phyloP scores from a whole-genome alignment of 2,113 vertebrate species.

The Tympanuchus pallidicinctus region DNA sequence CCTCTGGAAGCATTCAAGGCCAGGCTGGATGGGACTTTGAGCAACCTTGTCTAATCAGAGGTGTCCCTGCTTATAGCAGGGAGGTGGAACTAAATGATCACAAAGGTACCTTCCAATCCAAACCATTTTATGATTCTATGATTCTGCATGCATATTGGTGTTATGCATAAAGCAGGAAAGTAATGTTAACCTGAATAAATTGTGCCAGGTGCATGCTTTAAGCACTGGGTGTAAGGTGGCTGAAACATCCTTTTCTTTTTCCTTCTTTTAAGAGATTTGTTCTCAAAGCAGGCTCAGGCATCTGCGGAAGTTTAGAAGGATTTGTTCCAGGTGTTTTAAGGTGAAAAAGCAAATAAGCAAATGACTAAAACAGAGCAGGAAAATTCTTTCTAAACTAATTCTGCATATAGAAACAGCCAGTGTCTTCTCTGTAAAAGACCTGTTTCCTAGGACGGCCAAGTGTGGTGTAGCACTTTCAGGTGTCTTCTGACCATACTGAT shows the following conservation, averaged over 20 bases:
- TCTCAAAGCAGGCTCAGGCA: background rate
- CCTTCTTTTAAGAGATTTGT: background rate
- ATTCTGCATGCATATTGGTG: background rate
- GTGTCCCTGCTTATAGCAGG: too few species aligned
- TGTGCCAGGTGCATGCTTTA: background rate
- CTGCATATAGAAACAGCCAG: background rate
- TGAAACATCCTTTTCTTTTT: background rate
- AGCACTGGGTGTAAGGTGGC: background rate
- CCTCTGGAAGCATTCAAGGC: too few species aligned
- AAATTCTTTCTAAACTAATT: background rate
- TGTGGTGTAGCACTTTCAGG: background rate
- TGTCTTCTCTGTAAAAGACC: background rate
- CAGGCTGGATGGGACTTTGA: too few species aligned
- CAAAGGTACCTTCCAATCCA: too few species aligned
- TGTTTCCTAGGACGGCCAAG: background rate
- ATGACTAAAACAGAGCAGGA: background rate
- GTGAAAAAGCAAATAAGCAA: background rate
- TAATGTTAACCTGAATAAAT: background rate
- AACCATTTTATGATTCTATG: too few species aligned
- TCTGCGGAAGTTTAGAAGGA: background rate
- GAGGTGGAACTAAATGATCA: too few species aligned
- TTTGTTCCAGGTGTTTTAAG: background rate
- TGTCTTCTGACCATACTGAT: background rate
- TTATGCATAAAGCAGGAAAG: background rate
- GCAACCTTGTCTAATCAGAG: too few species aligned